Base-by-base conservation (phyloP, 1,140 invertebrate species). In the Acyrthosiphon pisum region DNA sequence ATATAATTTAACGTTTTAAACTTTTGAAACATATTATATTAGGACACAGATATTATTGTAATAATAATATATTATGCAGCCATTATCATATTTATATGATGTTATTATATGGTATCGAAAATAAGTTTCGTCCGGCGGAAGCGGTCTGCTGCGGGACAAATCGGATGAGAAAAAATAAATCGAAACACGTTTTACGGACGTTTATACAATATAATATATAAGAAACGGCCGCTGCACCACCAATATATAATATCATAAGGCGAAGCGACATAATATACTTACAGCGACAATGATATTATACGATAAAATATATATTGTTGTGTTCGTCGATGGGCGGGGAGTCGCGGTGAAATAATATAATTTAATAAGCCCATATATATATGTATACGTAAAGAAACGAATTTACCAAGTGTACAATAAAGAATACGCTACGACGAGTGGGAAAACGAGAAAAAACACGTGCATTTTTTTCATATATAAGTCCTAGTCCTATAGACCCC, bases 51-150 rank as follows among this genome's bases (percentile, higher is more conserved):
- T 44, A 84, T 44, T 84, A 44, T 84, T 14, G 22, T 26, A 11
- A 26, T 35, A 81, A 14, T 81, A 81, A 35, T 86, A 44, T 37
- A 26, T 11, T 86, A 86, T 87, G 30, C 60, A 68, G 9, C 11
- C 30, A 68, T 68, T 68, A 68, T 68, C 9, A 46, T 7, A 46
- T 46, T 18, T 18, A 53, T 22, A 53, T 6, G 4, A 53, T n/a
- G 30, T 6, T 68, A 68, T 18, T 68, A n/a, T 68, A 14, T 46
- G 84, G 14, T 87, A 48, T 53, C 53, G 53, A 90, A 90, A 90
- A 90, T 41, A 41, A 90, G 35, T 37, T 11, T 37, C 41, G 88
- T 90, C 88, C 88, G 88, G 53, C 50, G 88, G 88, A 90, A 88
- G 22, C 41, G 53, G 50, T 76, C 60, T 76, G n/a, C 60, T 41